Conservation (phyloP, 2,113 vertebrate genomes). For the Alligator mississippiensis region DNA sequence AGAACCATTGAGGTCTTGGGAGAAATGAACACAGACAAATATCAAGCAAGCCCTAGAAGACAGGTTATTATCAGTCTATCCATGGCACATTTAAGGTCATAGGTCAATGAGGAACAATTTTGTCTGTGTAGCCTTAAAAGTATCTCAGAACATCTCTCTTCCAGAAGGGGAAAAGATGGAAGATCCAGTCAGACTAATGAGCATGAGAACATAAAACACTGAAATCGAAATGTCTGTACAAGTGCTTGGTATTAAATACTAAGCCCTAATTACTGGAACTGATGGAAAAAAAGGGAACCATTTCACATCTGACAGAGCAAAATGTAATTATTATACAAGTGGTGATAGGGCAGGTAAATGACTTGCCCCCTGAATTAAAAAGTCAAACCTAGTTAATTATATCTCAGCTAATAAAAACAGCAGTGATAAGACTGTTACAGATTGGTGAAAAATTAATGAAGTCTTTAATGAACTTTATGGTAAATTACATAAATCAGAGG, state of each 20-base stretch:
- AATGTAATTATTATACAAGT: constrained; percentile 74
- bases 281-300: constrained; percentile 49
- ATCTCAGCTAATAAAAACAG: constrained; percentile 73
- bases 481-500: constrained; percentile 72
- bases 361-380: constrained; percentile 73
- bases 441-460: constrained; percentile 79
- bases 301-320: constrained; percentile 62
- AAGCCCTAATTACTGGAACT: constrained; percentile 62
- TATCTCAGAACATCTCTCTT: neutral
- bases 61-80: neutral
- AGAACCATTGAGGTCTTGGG: neutral
- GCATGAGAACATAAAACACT: constrained; percentile 33
- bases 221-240: constrained; percentile 54
- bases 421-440: constrained; percentile 71
- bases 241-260: constrained; percentile 40
- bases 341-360: constrained; percentile 73
- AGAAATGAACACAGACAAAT: neutral
- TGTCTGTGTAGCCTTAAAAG: constrained; percentile 9
- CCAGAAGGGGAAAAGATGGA: constrained; percentile 9
- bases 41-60: neutral
- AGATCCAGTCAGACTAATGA: constrained; percentile 39
- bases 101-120: neutral
- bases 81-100: neutral
- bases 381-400: constrained; percentile 77
- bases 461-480: constrained; percentile 75